Conservation (phyloP, 1,140 invertebrate genomes). For the Drosophila grimshawi region DNA sequence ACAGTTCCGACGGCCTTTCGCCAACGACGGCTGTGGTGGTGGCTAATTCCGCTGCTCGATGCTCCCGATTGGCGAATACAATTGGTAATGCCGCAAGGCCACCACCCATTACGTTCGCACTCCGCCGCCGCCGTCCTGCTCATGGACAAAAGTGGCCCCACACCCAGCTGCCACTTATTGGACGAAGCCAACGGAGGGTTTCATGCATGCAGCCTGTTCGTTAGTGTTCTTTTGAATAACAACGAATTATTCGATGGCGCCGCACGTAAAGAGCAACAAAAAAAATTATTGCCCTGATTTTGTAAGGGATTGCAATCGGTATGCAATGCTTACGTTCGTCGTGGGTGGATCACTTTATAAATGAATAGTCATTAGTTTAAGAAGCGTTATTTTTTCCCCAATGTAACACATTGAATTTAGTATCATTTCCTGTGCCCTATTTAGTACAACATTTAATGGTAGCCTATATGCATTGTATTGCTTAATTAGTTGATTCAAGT, state of each 20-base stretch:
- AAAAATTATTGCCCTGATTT: conserved; percentile 4
- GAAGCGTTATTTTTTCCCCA: conserved; percentile 22
- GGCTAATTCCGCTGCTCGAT: conserved; percentile 11
- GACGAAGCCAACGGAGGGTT: neutral
- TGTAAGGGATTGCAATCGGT: neutral
- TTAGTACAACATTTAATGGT: conserved; percentile 14
- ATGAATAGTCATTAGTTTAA: conserved; percentile 14
- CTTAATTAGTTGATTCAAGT: conserved; percentile 25
- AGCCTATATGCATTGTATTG: conserved; percentile 14
- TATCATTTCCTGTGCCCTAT: conserved; percentile 7
- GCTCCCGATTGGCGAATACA: conserved; percentile 60
- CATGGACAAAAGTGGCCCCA: conserved; percentile 1
- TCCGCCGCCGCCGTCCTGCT: conserved; percentile 21
- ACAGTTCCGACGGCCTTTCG: conserved; percentile 18
- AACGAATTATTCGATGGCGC: conserved; percentile 1
- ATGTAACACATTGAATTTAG: conserved; percentile 5
- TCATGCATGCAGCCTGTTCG: neutral
- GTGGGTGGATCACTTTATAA: conserved; percentile 3
- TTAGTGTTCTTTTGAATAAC: conserved; percentile 1
- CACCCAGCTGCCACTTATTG: neutral
- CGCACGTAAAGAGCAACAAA: neutral
- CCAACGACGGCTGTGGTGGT: conserved; percentile 5
- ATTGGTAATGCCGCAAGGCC: conserved; percentile 77
- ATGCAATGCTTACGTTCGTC: conserved; percentile 3
- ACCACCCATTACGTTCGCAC: conserved; percentile 79